A percentile compares a stretch with the other conserved stretches of the same genome.
These are phyloP conservation scores for Margarornis squamiger DNA, from an alignment of 2,797 vertebrate genomes.

Conservation along the genomic window DNA sequence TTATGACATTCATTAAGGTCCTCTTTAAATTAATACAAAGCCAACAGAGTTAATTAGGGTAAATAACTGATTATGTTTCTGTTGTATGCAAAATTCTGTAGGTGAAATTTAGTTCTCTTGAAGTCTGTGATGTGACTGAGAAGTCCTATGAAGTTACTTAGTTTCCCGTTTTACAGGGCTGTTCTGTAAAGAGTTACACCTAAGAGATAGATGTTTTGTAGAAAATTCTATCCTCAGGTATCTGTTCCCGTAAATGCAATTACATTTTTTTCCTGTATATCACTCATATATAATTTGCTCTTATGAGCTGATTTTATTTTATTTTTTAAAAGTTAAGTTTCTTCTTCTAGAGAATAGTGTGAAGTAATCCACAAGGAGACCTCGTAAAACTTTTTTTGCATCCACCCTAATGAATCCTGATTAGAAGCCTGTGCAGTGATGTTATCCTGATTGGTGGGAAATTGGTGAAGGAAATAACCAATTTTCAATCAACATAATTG, in stretches of 20 bases:
- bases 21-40: neutral
- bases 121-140: neutral
- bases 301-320: neutral
- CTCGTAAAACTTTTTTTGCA: neutral
- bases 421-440: neutral
- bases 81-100: neutral
- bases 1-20: neutral
- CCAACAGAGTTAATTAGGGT: neutral
- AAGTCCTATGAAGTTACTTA: neutral
- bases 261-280: neutral
- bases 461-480: slow-evolving; percentile 38
- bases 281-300: neutral
- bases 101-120: neutral
- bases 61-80: neutral
- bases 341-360: neutral
- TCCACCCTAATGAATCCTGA: neutral
- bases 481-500: slow-evolving; percentile 49
- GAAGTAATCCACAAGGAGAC: neutral
- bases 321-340: neutral
- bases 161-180: neutral
- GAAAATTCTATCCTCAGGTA: neutral
- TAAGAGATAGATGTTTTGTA: neutral
- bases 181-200: neutral
- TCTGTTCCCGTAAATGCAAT: neutral
- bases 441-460: slow-evolving; percentile 29